A percentile compares a stretch with the other conserved stretches of the same genome.
These are phyloP conservation scores for Glareola pratincola DNA, from an alignment of 2,113 vertebrate genomes.

Conservation along the genomic window DNA sequence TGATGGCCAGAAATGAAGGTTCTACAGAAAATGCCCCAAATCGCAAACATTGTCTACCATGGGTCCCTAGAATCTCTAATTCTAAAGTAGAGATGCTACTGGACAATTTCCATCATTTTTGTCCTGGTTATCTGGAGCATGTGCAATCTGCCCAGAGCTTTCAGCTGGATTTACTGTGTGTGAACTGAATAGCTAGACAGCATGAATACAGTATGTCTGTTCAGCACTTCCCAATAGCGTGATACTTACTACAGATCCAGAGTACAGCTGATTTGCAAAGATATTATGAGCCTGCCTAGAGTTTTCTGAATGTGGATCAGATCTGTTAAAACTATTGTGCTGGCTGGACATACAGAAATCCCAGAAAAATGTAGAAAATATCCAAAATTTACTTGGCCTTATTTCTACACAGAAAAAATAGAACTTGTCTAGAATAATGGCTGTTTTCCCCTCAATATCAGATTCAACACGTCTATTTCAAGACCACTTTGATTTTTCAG, in stretches of 20 bases:
- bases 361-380: neutral
- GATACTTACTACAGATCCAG: neutral
- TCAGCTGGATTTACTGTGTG: neutral
- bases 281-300: neutral
- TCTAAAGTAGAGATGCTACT: neutral
- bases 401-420: neutral
- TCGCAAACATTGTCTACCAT: neutral
- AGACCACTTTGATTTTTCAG: neutral
- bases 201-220: neutral
- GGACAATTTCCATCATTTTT: neutral
- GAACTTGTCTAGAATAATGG: neutral
- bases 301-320: neutral
- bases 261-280: constrained; percentile 1
- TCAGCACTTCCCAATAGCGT: neutral
- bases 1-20: neutral
- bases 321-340: neutral
- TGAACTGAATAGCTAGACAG: neutral
- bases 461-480: neutral
- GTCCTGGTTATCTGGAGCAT: neutral
- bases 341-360: neutral
- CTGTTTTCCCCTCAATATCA: neutral
- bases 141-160: neutral
- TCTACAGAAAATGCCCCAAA: neutral
- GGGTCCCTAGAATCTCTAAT: neutral
- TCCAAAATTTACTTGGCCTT: neutral